Base-by-base conservation (phyloP, 2,888 invertebrate genomes). In the Eutolmus rufibarbis region DNA sequence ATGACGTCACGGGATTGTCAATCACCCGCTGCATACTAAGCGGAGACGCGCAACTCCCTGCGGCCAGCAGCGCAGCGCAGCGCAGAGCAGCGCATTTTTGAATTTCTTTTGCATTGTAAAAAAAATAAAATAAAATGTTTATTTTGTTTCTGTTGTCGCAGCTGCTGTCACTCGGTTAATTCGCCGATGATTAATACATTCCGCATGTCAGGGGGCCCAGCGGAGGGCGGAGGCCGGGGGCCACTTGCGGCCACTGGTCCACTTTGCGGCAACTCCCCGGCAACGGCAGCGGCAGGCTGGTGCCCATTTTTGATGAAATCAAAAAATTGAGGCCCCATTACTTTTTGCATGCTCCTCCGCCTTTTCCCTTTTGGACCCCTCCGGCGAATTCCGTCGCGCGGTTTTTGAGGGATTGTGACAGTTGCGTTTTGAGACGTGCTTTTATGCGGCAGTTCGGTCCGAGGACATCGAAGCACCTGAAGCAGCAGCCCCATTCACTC, bases 1-100 rank as follows among this genome's bases (percentile, higher is more conserved):
- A 88, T 89, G 88, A 89, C 88, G 88, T 89, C 88, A 89, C 89
- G 89, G 89, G 88, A 89, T 88, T 89, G 87, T 88, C 87, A 88
- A 88, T 88, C 88, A 87, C 66, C 82, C 51, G 88, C 79, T 82
- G 88, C 86, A 89, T 88, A 89, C 86, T 88, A 87, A 89, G 87
- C 78, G 87, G 87, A 12, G 23, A 46, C 43, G 16, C 43, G 12
- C n/a, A 51, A 7, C 16, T 57, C 74, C 40, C 81, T 43, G 57
- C 31, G 19, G 74, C 56, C 56, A 43, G 57, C 78, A 74, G 37
- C 43, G 81, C 51, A 8, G 28, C 66, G 28, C 66, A 51, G n/a
- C n/a, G 57, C 78, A 74, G 37, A 34, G 81, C 51, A 8, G 28
- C 66, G 28, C 66, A 51, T 37, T 77, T 34, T 77, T 34, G 51